These are phyloP conservation scores for Nipponacmea schrenckii DNA, from an alignment of 2,888 invertebrate genomes.

Conservation along the genomic window DNA sequence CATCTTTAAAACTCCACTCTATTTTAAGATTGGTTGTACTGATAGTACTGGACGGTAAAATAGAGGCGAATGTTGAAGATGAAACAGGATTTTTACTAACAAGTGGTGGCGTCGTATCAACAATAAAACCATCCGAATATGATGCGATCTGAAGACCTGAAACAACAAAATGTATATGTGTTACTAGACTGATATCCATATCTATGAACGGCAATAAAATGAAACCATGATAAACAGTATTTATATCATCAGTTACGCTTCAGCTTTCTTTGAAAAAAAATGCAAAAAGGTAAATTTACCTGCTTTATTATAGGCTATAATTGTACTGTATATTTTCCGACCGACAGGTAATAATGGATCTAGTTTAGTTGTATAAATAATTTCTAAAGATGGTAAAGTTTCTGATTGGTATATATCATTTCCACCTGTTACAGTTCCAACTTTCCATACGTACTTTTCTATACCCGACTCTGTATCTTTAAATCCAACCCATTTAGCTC, in stretches of 20 bases:
- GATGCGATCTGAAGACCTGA: constrained; percentile 26
- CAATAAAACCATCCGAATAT: constrained; percentile 38
- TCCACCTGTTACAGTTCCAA: constrained; percentile 37
- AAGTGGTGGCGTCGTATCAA: constrained; percentile 35
- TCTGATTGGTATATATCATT: constrained; percentile 30
- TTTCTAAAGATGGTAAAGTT: constrained; percentile 26
- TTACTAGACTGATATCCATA: too few species aligned
- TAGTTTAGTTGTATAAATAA: constrained; percentile 19
- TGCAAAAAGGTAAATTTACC: constrained; percentile 22
- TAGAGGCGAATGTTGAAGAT: constrained; percentile 22
- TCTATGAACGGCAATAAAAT: too few species aligned
- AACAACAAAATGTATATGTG: background rate
- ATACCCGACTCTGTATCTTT: constrained; percentile 43
- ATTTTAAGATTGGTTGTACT: constrained; percentile 18
- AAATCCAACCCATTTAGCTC: constrained; percentile 43
- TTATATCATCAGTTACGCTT: too few species aligned
- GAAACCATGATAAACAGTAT: too few species aligned
- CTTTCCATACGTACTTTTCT: constrained; percentile 39
- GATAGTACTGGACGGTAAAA: constrained; percentile 19
- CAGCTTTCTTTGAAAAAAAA: too few species aligned
- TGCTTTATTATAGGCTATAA: constrained; percentile 38
- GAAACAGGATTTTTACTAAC: constrained; percentile 18
- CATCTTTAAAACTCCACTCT: constrained; percentile 24
- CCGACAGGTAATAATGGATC: constrained; percentile 26
- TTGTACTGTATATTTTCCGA: constrained; percentile 32